Evolutionary conservation across 1,140 invertebrate genomes (phyloP).

Genomic region (Anastatus disparis): DNA sequence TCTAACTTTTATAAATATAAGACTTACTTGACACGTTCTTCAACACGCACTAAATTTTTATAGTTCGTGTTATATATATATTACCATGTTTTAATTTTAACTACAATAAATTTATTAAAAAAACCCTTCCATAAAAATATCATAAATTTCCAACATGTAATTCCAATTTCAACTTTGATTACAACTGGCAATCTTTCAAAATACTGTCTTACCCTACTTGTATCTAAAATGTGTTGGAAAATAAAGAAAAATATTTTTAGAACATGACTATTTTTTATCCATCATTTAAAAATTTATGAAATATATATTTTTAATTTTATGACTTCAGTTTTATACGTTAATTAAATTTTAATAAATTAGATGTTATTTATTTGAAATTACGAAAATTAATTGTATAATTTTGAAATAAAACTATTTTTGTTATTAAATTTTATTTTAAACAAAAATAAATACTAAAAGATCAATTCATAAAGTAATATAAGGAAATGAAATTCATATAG

Average conservation of each 20-base stretch:
- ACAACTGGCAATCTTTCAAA: conserved; percentile 8
- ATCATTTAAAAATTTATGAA: too few species aligned
- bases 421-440: too few species aligned
- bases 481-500: too few species aligned
- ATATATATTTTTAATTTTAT: neutral
- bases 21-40: neutral
- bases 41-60: conserved; percentile 27
- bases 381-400: too few species aligned
- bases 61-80: conserved; percentile 20
- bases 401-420: too few species aligned
- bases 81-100: neutral
- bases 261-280: neutral
- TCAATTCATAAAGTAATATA: too few species aligned
- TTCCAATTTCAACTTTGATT: conserved; percentile 20
- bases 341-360: neutral
- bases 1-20: neutral
- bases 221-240: conserved; percentile 25
- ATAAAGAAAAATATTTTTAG: conserved; percentile 29
- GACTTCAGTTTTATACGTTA: neutral
- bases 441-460: too few species aligned
- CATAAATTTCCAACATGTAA: conserved; percentile 5
- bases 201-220: conserved; percentile 9
- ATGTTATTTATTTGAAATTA: too few species aligned
- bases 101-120: neutral
- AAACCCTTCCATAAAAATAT: conserved; percentile 16